Evolutionary conservation across 2,797 vertebrate species (phyloP).

Genomic region (Phrynocephalus forsythii): DNA sequence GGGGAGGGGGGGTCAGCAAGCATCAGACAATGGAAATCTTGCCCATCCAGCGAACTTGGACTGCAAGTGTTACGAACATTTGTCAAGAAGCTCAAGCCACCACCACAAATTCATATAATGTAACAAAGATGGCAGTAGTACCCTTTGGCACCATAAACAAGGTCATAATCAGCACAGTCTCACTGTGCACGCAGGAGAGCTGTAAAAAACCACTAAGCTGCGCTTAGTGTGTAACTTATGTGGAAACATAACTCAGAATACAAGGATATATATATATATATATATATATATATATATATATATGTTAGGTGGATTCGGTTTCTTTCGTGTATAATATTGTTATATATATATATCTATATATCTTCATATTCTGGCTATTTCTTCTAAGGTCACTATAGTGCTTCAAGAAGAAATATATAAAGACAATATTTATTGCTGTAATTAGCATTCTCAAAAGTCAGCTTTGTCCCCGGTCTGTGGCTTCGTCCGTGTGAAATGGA

Average conservation of each 20-base stretch:
- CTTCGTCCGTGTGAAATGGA: constrained; percentile 81
- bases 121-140: not conserved
- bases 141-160: not conserved
- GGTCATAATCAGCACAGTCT: constrained; percentile 30
- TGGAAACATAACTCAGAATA: constrained; percentile 55
- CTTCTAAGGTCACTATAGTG: no score
- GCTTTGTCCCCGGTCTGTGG: constrained; percentile 77
- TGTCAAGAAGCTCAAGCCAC: not conserved
- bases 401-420: no score
- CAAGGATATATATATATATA: constrained; percentile 44
- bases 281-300: no score
- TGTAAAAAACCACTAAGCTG: constrained; percentile 63
- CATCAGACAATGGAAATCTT: no score
- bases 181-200: constrained; percentile 63
- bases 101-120: not conserved
- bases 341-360: no score
- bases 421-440: constrained; percentile 83
- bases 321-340: no score
- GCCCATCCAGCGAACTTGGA: no score
- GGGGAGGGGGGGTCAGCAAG: no score
- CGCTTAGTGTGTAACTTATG: constrained; percentile 48
- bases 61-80: no score
- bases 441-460: constrained; percentile 82
- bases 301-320: no score
- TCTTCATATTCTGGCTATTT: no score